Conservation (phyloP, 2,113 vertebrate genomes). For the Ivindomyrus marchei region DNA sequence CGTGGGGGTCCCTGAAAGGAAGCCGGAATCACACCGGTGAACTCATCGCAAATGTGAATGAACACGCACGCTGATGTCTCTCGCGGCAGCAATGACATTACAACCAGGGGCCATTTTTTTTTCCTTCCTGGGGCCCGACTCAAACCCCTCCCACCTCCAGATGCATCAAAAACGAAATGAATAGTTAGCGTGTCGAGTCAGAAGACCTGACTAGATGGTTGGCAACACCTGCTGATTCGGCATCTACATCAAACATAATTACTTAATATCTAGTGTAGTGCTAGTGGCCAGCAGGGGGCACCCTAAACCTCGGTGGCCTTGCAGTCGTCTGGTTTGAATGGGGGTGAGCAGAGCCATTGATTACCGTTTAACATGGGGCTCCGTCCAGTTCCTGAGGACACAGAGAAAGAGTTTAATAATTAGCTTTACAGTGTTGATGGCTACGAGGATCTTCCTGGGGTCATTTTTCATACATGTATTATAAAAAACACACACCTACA, state of each 20-base stretch:
- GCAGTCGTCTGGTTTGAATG: background rate
- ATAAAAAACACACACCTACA: too few relatives aligned
- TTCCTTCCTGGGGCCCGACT: background rate
- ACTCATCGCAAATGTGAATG: background rate
- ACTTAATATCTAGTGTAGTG: background rate
- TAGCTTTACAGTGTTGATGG: background rate
- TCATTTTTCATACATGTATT: too few relatives aligned
- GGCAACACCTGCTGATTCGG: background rate
- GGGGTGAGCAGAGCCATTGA: background rate
- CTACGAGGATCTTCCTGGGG: background rate
- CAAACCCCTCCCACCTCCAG: background rate
- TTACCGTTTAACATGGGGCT: conserved; percentile 1
- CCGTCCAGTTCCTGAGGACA: background rate
- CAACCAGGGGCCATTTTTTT: background rate
- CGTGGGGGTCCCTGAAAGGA: background rate
- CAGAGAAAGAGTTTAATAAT: background rate
- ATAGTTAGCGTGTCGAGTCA: background rate
- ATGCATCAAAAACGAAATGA: background rate
- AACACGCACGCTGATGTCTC: background rate
- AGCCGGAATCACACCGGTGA: background rate
- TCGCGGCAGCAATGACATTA: background rate
- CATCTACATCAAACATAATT: background rate
- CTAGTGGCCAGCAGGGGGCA: background rate
- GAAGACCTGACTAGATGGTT: background rate
- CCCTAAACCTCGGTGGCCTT: background rate